Evolutionary conservation across 2,113 vertebrate species (phyloP).

Genomic region (pig (Sus scrofa)): T2T-Sscrofa CM000824.6:108297501-108298000

Average conservation of each 20-base stretch:
- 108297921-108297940: constrained; percentile 87
- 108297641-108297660: constrained; percentile 8
- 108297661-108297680: constrained; percentile 29
- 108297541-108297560: background rate
- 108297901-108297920: constrained; percentile 93
- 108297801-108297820: constrained; percentile 99
- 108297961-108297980: constrained; percentile 86
- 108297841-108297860: constrained; percentile 97
- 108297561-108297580: constrained; percentile 35
- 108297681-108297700: constrained; percentile 96
- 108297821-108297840: constrained; percentile 98
- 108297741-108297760: constrained; percentile 99
- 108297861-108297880: constrained; percentile 97
- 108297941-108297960: constrained; percentile 88
- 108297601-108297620: constrained; percentile 33
- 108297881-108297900: constrained; percentile 99
- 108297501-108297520: constrained; percentile 97
- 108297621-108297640: background rate
- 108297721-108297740: constrained; percentile 99
- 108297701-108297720: constrained; percentile 99
- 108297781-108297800: constrained; percentile 98
- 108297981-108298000: constrained; percentile 85
- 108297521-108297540: background rate
- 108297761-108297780: constrained; percentile 99
- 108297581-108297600: background rate